Percentiles rank a stretch among this genome's conserved stretches.
These are phyloP conservation scores for Apamea anceps DNA, from an alignment of 2,888 invertebrate genomes.

Conservation along the genomic window DNA sequence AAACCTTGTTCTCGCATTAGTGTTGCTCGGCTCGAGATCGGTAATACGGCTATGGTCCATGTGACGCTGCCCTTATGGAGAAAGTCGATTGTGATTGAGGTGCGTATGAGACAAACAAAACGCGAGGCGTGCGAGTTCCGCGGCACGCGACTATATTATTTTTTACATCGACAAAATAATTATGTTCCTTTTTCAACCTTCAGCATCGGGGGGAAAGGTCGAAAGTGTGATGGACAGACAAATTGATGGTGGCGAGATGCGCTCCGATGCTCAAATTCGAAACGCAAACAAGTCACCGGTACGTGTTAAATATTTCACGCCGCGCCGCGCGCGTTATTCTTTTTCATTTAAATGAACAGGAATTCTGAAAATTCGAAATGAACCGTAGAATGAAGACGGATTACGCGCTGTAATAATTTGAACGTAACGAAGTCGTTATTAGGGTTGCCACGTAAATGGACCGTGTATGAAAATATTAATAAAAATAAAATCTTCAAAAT, in stretches of 20 bases:
- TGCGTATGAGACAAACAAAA: conserved; percentile 79
- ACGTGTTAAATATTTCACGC: conserved; percentile 75
- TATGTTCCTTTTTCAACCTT: conserved; percentile 70
- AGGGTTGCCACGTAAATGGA: conserved; percentile 42
- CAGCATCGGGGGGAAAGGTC: conserved; percentile 65
- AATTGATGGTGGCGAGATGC: conserved; percentile 68
- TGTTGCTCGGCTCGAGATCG: conserved; percentile 43
- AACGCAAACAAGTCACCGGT: conserved; percentile 75
- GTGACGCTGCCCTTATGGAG: conserved; percentile 84
- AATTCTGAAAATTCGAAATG: conserved; percentile 58
- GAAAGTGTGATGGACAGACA: conserved; percentile 66
- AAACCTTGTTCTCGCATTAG: conserved; percentile 52
- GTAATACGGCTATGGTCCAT: conserved; percentile 63
- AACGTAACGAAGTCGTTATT: conserved; percentile 30
- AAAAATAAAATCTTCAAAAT: conserved; percentile 12
- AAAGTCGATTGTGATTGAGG: conserved; percentile 85
- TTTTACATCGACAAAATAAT: conserved; percentile 68
- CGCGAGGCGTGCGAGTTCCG: conserved; percentile 70
- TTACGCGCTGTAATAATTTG: conserved; percentile 49
- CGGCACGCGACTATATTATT: conserved; percentile 78
- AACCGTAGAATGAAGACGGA: conserved; percentile 43
- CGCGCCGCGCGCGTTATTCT: conserved; percentile 66
- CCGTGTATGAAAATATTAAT: background rate
- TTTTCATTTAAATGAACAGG: conserved; percentile 57
- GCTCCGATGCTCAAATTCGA: conserved; percentile 74